These are phyloP conservation scores for Hephaestus fuliginosus DNA, from an alignment of 2,797 vertebrate species.

Conservation along the genomic window DNA sequence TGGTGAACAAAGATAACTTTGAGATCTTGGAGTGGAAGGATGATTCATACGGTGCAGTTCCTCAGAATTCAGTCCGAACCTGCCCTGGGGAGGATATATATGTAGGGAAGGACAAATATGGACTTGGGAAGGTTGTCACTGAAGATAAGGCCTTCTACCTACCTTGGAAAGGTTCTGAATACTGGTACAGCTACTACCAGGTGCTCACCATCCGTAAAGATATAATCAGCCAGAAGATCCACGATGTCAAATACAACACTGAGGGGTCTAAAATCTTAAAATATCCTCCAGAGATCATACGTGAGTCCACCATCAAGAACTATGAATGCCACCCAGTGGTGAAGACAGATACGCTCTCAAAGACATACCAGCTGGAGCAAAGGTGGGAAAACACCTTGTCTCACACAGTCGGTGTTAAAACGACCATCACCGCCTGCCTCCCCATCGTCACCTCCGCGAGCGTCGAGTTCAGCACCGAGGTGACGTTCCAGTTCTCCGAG, in stretches of 20 bases:
- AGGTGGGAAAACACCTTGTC: constrained; percentile 66
- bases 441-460: constrained; percentile 44
- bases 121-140: constrained; percentile 72
- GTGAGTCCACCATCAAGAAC: constrained; percentile 62
- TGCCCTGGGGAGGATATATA: constrained; percentile 56
- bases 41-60: constrained; percentile 60
- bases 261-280: constrained; percentile 57
- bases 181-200: constrained; percentile 72
- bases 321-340: constrained; percentile 60
- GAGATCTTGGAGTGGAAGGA: constrained; percentile 74
- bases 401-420: constrained; percentile 52
- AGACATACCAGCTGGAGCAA: constrained; percentile 54
- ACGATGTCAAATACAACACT: constrained; percentile 58
- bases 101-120: constrained; percentile 75
- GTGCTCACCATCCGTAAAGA: constrained; percentile 66
- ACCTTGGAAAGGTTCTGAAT: constrained; percentile 63
- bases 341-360: constrained; percentile 64
- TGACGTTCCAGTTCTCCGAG: constrained; percentile 50
- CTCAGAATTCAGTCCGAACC: constrained; percentile 53
- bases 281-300: constrained; percentile 62
- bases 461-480: constrained; percentile 46
- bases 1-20: constrained; percentile 72
- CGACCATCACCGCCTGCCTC: constrained; percentile 47
- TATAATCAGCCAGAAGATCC: constrained; percentile 56
- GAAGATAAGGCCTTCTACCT: constrained; percentile 65